Conservation (phyloP, 2,113 vertebrate species). For the Dicerorhinus sumatrensis region DNA sequence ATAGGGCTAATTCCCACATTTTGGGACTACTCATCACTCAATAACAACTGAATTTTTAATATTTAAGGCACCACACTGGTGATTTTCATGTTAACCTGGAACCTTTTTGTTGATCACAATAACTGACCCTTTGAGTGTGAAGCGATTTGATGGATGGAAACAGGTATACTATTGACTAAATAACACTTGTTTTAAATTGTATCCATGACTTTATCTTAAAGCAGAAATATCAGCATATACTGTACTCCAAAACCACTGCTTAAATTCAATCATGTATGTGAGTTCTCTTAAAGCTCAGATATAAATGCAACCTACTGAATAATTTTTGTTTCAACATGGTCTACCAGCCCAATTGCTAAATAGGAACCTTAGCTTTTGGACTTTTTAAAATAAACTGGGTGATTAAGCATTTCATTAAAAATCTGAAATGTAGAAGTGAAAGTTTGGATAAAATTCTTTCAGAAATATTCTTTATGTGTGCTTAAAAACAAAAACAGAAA, state of each 20-base stretch:
- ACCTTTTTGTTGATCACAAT: background rate
- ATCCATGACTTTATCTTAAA: slow-evolving; percentile 31
- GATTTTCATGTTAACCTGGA: slow-evolving; percentile 35
- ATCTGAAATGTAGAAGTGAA: background rate
- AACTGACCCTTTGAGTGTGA: background rate
- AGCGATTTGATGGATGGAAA: background rate
- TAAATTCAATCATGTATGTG: background rate
- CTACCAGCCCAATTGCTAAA: background rate
- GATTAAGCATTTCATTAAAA: slow-evolving; percentile 38
- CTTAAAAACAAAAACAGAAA: background rate
- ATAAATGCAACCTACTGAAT: background rate
- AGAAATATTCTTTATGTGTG: background rate
- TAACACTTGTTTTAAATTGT: slow-evolving; percentile 1
- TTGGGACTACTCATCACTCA: background rate
- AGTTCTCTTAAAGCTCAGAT: background rate
- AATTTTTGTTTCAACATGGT: background rate
- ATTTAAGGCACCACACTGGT: background rate
- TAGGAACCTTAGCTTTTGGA: background rate
- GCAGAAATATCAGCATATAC: background rate
- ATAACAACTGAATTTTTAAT: slow-evolving; percentile 27
- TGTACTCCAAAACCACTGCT: background rate
- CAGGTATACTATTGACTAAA: background rate
- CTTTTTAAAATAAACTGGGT: background rate
- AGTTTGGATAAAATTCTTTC: background rate
- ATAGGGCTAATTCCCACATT: background rate